Conservation (phyloP, 2,113 vertebrate genomes). For the Isurus oxyrinchus region DNA sequence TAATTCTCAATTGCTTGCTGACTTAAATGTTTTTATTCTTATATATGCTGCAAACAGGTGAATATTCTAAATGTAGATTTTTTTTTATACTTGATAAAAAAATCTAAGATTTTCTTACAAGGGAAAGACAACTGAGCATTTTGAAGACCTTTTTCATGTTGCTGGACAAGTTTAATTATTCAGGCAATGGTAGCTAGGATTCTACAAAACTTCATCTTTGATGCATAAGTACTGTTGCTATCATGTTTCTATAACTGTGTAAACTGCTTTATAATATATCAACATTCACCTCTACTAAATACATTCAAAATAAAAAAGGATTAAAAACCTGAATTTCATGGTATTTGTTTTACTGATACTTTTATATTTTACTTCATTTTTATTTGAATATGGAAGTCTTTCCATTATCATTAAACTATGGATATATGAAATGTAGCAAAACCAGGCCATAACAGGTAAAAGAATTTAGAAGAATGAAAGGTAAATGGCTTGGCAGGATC, state of each 20-base stretch:
- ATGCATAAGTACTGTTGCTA: conserved; percentile 82
- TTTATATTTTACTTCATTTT: not conserved
- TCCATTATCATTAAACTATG: not conserved
- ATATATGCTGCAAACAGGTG: conserved; percentile 74
- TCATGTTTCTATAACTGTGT: conserved; percentile 74
- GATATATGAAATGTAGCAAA: not conserved
- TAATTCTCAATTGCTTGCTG: conserved; percentile 83
- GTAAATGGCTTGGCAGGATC: too few relatives aligned
- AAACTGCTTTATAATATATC: conserved; percentile 77
- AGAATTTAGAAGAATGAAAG: too few relatives aligned
- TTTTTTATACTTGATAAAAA: conserved; percentile 80
- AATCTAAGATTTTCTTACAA: conserved; percentile 90
- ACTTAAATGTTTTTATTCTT: conserved; percentile 74
- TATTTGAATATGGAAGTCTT: not conserved
- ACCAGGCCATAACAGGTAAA: too few relatives aligned
- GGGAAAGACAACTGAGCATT: conserved; percentile 90
- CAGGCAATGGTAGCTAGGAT: conserved; percentile 68
- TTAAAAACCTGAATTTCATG: conserved; percentile 45
- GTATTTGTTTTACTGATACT: conserved; percentile 40
- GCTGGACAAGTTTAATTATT: conserved; percentile 91
- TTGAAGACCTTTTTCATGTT: conserved; percentile 85
- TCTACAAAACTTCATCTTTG: conserved; percentile 64
- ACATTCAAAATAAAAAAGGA: conserved; percentile 55
- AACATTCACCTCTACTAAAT: conserved; percentile 86
- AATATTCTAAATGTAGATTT: conserved; percentile 97